Evolutionary conservation across 1,140 invertebrate species (phyloP).

Genomic region (Scaptodrosophila lebanonensis): DNA sequence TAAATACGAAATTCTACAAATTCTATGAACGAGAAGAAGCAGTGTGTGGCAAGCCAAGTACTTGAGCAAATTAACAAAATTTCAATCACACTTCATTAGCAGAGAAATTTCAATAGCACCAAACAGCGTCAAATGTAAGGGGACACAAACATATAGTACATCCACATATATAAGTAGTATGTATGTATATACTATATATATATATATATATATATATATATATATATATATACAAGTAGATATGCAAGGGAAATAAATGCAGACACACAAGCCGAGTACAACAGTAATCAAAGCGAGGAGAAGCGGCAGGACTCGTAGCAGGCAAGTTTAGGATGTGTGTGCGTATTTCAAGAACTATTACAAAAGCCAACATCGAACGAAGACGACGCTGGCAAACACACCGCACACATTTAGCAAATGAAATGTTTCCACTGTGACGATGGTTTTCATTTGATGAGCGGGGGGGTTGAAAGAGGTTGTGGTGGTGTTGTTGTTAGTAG

Average conservation of each 20-base stretch:
- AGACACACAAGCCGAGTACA: neutral
- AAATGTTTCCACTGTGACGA: conserved; percentile 29
- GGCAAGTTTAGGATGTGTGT: too few relatives aligned
- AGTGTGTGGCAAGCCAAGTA: conserved; percentile 23
- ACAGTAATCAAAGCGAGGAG: neutral
- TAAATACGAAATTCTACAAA: conserved; percentile 49
- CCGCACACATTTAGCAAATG: conserved; percentile 41
- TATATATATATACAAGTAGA: too few relatives aligned
- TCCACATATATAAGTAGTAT: conserved; percentile 4
- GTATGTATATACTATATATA: neutral
- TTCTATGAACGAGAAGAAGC: too few relatives aligned
- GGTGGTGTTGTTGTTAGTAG: too few relatives aligned
- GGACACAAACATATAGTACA: neutral
- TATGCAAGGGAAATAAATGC: neutral
- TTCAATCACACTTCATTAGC: conserved; percentile 68
- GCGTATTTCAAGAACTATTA: conserved; percentile 19
- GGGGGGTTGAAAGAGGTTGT: neutral
- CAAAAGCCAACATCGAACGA: conserved; percentile 11
- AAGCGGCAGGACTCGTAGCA: neutral
- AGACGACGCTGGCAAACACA: conserved; percentile 5
- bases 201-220: too few relatives aligned
- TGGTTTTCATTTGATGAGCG: too few relatives aligned
- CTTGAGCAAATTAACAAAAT: conserved; percentile 65
- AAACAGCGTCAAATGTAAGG: neutral
- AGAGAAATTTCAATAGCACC: conserved; percentile 43